Evolutionary conservation across 1,140 invertebrate species (phyloP).

Genomic region (Drosophila orosa): DNA sequence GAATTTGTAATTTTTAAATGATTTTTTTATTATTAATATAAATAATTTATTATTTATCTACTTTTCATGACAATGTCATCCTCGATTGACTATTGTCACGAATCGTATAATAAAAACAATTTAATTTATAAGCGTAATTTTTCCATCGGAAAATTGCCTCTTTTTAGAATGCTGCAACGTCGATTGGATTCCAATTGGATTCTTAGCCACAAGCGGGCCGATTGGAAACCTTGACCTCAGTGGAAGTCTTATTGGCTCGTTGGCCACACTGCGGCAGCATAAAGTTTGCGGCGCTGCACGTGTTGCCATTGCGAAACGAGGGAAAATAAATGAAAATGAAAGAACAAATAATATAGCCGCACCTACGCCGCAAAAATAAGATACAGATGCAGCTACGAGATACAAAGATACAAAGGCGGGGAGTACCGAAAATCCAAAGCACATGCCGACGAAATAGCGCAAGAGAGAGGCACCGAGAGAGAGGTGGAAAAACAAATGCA

Average conservation of each 20-base stretch:
- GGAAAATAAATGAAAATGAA: neutral
- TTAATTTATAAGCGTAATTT: neutral
- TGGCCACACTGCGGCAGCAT: conserved; percentile 38
- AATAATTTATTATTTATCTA: neutral
- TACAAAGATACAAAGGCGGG: conserved; percentile 16
- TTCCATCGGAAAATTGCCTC: neutral
- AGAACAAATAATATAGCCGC: conserved; percentile 13
- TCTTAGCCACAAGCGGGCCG: neutral
- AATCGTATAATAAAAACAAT: neutral
- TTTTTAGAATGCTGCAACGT: conserved; percentile 2
- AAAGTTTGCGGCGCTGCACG: conserved; percentile 31
- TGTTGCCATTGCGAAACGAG: conserved; percentile 35
- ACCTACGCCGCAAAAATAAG: conserved; percentile 49
- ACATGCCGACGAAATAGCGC: conserved; percentile 39
- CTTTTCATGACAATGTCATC: neutral
- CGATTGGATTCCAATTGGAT: conserved; percentile 22
- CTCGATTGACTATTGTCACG: neutral
- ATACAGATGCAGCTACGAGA: conserved; percentile 33
- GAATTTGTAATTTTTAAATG: neutral
- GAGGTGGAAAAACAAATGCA: conserved; percentile 47
- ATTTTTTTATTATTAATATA: neutral
- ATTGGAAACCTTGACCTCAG: conserved; percentile 48
- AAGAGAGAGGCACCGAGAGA: neutral
- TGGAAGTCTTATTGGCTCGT: conserved; percentile 17
- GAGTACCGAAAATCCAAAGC: conserved; percentile 28